Conservation (phyloP, 2,797 vertebrate species). For the Fringilla coelebs region DNA sequence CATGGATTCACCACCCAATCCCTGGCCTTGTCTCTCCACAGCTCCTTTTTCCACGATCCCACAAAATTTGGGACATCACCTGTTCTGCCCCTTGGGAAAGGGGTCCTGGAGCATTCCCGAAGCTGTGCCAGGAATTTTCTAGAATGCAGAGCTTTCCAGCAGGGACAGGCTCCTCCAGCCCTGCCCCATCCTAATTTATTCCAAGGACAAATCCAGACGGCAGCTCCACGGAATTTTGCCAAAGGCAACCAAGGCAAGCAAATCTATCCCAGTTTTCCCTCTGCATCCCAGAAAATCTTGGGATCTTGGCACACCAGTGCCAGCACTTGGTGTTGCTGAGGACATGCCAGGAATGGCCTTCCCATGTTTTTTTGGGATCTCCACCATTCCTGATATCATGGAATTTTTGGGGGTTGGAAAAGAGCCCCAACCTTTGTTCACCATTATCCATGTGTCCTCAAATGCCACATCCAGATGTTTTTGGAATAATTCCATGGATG, state of each 20-base stretch:
- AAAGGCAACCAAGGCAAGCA: neutral
- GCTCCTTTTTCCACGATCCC: neutral
- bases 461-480: accelerated
- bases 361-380: neutral
- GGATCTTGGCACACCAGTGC: neutral
- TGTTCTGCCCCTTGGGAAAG: neutral
- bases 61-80: accelerated
- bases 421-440: too few species aligned
- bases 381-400: neutral
- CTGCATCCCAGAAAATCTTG: accelerated
- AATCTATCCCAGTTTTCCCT: neutral
- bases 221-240: neutral
- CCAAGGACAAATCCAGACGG: neutral
- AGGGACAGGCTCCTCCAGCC: neutral
- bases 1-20: neutral
- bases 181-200: neutral
- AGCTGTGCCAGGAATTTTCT: neutral
- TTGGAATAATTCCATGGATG: neutral
- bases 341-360: neutral
- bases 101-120: neutral
- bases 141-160: neutral
- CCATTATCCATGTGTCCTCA: neutral
- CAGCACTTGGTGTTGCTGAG: neutral
- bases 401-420: neutral
- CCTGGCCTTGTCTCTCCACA: accelerated